Evolutionary conservation across 2,888 invertebrate genomes (phyloP), one percentile per base, ranked within the genome.

Genomic region (Pollenia griseotomentosa): DNA sequence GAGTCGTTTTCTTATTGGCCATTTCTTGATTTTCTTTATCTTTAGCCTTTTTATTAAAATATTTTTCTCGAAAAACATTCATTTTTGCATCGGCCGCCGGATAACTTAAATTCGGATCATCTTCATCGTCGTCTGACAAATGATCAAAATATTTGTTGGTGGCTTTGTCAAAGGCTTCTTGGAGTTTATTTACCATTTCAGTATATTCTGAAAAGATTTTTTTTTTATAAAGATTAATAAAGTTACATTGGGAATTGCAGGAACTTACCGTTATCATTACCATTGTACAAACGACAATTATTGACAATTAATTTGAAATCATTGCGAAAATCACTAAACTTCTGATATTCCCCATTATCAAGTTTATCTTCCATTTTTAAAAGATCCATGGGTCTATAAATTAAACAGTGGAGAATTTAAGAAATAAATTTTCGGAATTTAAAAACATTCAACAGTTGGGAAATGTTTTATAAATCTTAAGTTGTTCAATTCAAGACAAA

Each of bases 301-400:
- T 98, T 97, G 10, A 98, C 97, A 91, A 99, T 98, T 81, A 98
- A 95, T 91, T 97, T 96, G 93, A 99, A 98, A 94, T 98, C 98
- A 10, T 96, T 96, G 91, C 96, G 96, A 92, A 98, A 97, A 94
- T 97, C 96, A 74, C 95, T 95, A 90, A 97, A 96, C 89, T 95
- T 96, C 55, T 96, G 95, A 92, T 98, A 98, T 90, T 96, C 95
- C 42, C 97, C 97, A 89, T 95, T 95, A 91, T 97, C 97, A 7
- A 98, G 94, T 88, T 97, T 96, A 89, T 97, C 97, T 92, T 98
- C 97, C 97, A 98, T 98, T 91, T 96, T 96, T 84, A 96, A 95
- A 73, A 98, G 94, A 93, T 98, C 97, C 97, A 98, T 98, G 0
- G 98, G 98, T 89, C 96, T 94, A 71, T 1, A 65, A 70, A 65